Evolutionary conservation across 2,113 vertebrate species (phyloP).

Genomic region (Orthochromis indermauri): DNA sequence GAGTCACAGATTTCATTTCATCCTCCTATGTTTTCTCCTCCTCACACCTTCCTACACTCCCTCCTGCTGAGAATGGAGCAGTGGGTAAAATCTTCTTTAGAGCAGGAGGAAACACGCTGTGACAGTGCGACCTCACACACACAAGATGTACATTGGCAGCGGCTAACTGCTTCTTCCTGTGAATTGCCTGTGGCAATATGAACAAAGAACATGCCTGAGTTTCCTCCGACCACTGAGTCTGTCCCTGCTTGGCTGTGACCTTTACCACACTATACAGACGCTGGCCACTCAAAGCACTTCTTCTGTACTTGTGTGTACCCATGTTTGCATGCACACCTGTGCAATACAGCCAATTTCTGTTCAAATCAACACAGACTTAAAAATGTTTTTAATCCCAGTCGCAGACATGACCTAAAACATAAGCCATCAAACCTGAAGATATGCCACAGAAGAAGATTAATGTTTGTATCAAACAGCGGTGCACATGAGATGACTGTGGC

Average conservation of each 20-base stretch:
- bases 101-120: conserved; percentile 14
- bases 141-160: conserved; percentile 12
- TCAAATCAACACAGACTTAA: not conserved
- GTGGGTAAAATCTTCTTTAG: conserved; percentile 13
- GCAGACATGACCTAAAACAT: not conserved
- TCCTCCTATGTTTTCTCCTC: not conserved
- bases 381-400: not conserved
- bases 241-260: conserved; percentile 2
- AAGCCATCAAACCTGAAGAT: not conserved
- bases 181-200: conserved; percentile 42
- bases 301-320: not conserved
- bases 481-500: not conserved
- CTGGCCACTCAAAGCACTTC: not conserved
- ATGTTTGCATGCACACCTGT: not conserved
- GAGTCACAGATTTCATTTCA: conserved; percentile 10
- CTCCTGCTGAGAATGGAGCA: conserved; percentile 12
- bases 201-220: conserved; percentile 21
- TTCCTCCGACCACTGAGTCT: not conserved
- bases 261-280: conserved; percentile 22
- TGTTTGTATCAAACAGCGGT: conserved; percentile 3
- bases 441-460: conserved; percentile 10
- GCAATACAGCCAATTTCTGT: not conserved
- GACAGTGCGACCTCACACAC: conserved; percentile 4
- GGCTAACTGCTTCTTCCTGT: conserved; percentile 16
- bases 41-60: not conserved